Evolutionary conservation across 2,797 vertebrate species (phyloP).

Genomic region (Remorina albescens): DNA sequence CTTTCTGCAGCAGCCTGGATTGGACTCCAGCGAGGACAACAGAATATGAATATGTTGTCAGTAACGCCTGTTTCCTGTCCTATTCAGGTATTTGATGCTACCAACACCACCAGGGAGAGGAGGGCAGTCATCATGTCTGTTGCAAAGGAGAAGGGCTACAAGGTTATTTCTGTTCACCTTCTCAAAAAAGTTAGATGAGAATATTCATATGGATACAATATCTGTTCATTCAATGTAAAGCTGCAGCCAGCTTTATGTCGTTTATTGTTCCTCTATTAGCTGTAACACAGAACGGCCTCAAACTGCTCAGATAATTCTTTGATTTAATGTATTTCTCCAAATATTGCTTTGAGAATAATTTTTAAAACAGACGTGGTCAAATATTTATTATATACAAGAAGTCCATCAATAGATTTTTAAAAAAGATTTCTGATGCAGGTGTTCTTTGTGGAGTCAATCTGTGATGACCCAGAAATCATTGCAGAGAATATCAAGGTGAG

Average conservation of each 20-base stretch:
- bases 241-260: no score
- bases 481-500: constrained; percentile 84
- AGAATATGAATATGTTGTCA: no score
- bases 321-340: no score
- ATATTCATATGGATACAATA: accelerated
- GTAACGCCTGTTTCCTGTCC: constrained; percentile 6
- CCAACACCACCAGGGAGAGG: constrained; percentile 92
- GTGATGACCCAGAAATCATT: constrained; percentile 85
- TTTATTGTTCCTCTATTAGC: no score
- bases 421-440: constrained; percentile 79
- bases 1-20: no score
- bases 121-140: constrained; percentile 86
- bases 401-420: no score
- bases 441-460: constrained; percentile 87
- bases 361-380: no score
- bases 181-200: neutral
- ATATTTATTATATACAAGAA: no score
- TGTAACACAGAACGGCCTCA: no score
- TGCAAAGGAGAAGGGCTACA: constrained; percentile 91
- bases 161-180: constrained; percentile 82
- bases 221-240: neutral
- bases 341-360: no score
- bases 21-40: no score
- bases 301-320: no score
- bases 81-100: constrained; percentile 92